Evolutionary conservation across 2,888 invertebrate genomes (phyloP), one percentile per base, ranked within the genome.

Genomic region (Aphodius granarius): DNA sequence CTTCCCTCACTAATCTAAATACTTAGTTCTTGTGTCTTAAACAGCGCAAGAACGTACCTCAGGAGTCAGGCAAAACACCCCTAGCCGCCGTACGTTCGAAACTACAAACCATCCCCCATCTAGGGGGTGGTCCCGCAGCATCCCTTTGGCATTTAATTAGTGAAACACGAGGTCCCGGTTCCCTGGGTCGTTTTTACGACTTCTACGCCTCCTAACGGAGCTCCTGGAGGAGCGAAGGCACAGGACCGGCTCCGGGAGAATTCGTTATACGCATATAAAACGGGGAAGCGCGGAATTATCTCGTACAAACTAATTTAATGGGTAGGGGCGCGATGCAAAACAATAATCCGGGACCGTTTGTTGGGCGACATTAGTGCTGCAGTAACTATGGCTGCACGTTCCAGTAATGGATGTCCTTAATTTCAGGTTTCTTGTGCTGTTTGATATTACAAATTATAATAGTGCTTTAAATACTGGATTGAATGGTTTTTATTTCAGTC

Each of bases 221-320:
- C 20, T 20, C 66, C 17, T 66, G n/a, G 17, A n/a, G n/a, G n/a
- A 15, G 20, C 68, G 20, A 21, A 43, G n/a, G 6, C 65, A 19
- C 68, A 20, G 65, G 19, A n/a, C 65, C 19, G 16, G 16, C 68
- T 20, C n/a, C 4, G 20, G 21, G 68, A 20, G 2, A 4, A 68
- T 68, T 68, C 68, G 68, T 20, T 68, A 68, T 68, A 20, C 68
- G 68, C 68, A 20, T 68, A 68, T 68, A 68, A 68, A 68, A 68
- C 68, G 21, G 21, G 3, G 9, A 43, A 65, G 65, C 68, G 20
- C 68, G 20, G 68, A 68, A 68, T 68, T 68, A 68, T 68, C 68
- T 68, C 68, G 68, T 68, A 68, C 68, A 22, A 43, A 68, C 68
- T 68, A 68, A 68, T 68, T 68, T 68, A 68, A 68, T 68, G 21